phyloP scores from a whole-genome alignment of 2,888 invertebrate species.

The Leptarthrus brevirostris region DNA sequence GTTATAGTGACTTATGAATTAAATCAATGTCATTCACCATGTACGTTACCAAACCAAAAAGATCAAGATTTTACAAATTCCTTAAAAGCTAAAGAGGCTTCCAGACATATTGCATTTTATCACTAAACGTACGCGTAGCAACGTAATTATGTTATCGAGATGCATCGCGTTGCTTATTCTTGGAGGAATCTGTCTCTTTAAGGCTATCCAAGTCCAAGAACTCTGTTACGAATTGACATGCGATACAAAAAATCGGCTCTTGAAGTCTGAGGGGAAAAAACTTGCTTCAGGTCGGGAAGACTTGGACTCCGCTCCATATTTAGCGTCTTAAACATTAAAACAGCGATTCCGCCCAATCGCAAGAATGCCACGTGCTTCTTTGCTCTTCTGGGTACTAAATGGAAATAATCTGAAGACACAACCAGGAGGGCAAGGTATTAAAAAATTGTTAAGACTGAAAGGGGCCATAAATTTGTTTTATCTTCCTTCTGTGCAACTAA shows the following conservation, averaged over 20 bases:
- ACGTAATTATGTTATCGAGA: slow-evolving; percentile 37
- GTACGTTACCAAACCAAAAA: background rate
- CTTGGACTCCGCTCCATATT: slow-evolving; percentile 32
- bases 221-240: slow-evolving; percentile 15
- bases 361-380: slow-evolving; percentile 45
- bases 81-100: slow-evolving; percentile 6
- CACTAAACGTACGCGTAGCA: slow-evolving; percentile 3
- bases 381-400: slow-evolving; percentile 12
- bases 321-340: slow-evolving; percentile 26
- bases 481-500: slow-evolving; percentile 48
- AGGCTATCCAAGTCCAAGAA: slow-evolving; percentile 2
- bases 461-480: slow-evolving; percentile 52
- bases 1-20: background rate
- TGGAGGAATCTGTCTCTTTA: slow-evolving; percentile 27
- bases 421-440: slow-evolving; percentile 21
- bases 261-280: slow-evolving; percentile 2
- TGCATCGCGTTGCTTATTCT: slow-evolving; percentile 13
- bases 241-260: background rate
- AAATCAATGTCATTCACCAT: slow-evolving; percentile 15
- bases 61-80: background rate
- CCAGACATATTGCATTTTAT: background rate
- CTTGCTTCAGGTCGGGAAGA: slow-evolving; percentile 27
- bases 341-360: background rate
- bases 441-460: slow-evolving; percentile 50
- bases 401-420: background rate